Evolutionary conservation across 2,113 vertebrate species (phyloP).

Genomic region (Clarias magur): DNA sequence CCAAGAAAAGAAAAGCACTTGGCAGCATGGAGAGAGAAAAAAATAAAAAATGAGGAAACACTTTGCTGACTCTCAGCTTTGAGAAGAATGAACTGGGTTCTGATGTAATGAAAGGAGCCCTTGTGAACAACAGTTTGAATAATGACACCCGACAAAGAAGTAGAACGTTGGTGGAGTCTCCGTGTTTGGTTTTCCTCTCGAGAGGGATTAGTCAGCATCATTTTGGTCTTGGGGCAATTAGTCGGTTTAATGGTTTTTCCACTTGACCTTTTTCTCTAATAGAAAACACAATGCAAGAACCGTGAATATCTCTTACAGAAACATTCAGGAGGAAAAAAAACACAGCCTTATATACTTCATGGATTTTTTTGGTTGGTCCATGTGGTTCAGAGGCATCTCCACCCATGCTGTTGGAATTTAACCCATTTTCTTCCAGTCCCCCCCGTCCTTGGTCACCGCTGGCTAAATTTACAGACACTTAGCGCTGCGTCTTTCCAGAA

Average conservation of each 20-base stretch:
- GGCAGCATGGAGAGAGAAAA: not conserved
- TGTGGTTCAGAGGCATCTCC: conserved; percentile 44
- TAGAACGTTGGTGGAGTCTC: not conserved
- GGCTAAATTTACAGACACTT: conserved; percentile 25
- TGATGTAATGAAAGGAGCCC: conserved; percentile 36
- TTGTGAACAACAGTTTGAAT: conserved; percentile 28
- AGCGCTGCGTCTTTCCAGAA: not conserved
- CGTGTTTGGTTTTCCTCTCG: conserved; percentile 2
- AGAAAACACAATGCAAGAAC: conserved; percentile 1
- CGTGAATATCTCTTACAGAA: not conserved
- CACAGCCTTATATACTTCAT: not conserved
- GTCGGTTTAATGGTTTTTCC: conserved; percentile 21
- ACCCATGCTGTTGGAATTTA: conserved; percentile 44
- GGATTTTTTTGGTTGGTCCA: conserved; percentile 1
- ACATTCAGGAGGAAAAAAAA: not conserved
- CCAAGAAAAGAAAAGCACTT: conserved; percentile 34
- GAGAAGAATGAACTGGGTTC: conserved; percentile 13
- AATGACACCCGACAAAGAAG: conserved; percentile 11
- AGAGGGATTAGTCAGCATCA: not conserved
- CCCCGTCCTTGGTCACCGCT: not conserved
- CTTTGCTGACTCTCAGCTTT: conserved; percentile 32
- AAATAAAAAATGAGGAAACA: not conserved
- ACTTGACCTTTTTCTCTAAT: conserved; percentile 6
- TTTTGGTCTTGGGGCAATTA: not conserved
- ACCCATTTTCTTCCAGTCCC: conserved; percentile 25